Evolutionary conservation across 2,888 invertebrate genomes (phyloP).

Genomic region (Drosophila meridionalis): DNA sequence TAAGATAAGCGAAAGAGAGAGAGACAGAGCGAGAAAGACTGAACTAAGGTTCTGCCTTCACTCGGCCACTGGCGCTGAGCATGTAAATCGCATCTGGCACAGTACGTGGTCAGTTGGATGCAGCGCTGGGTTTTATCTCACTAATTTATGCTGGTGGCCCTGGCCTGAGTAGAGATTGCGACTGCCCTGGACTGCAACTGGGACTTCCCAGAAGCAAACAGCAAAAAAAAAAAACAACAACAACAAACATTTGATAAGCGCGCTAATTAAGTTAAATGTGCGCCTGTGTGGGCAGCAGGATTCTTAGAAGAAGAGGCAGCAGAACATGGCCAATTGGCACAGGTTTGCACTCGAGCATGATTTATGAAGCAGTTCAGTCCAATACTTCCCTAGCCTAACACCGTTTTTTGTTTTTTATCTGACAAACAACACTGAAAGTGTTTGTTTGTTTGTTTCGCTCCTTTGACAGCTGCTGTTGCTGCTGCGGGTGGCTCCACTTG

Average conservation of each 20-base stretch:
- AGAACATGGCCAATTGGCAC: slow-evolving; percentile 35
- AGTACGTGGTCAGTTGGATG: slow-evolving; percentile 55
- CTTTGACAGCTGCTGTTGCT: slow-evolving; percentile 46
- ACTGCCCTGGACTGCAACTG: slow-evolving; percentile 26
- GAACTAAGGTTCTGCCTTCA: slow-evolving; percentile 4
- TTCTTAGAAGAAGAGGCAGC: slow-evolving; percentile 24
- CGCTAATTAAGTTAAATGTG: slow-evolving; percentile 76
- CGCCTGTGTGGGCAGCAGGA: slow-evolving; percentile 57
- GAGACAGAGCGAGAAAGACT: not conserved
- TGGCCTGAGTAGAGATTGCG: slow-evolving; percentile 62
- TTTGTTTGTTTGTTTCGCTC: slow-evolving; percentile 25
- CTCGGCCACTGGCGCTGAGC: slow-evolving; percentile 4
- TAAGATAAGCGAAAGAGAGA: slow-evolving; percentile 61
- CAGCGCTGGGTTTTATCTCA: slow-evolving; percentile 74
- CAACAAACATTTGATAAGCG: slow-evolving; percentile 60
- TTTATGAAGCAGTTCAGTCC: slow-evolving; percentile 22
- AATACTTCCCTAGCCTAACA: slow-evolving; percentile 36
- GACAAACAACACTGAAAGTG: slow-evolving; percentile 53
- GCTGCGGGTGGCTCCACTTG: slow-evolving; percentile 33
- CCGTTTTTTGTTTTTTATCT: slow-evolving; percentile 54
- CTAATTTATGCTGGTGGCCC: slow-evolving; percentile 82
- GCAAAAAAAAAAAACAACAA: slow-evolving; percentile 17
- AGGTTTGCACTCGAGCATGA: slow-evolving; percentile 34
- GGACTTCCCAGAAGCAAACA: slow-evolving; percentile 22
- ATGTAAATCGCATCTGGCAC: slow-evolving; percentile 31